Evolutionary conservation across 1,140 invertebrate species (phyloP), one percentile per base, ranked within the genome.

Genomic region (Pteromalus puparum): DNA sequence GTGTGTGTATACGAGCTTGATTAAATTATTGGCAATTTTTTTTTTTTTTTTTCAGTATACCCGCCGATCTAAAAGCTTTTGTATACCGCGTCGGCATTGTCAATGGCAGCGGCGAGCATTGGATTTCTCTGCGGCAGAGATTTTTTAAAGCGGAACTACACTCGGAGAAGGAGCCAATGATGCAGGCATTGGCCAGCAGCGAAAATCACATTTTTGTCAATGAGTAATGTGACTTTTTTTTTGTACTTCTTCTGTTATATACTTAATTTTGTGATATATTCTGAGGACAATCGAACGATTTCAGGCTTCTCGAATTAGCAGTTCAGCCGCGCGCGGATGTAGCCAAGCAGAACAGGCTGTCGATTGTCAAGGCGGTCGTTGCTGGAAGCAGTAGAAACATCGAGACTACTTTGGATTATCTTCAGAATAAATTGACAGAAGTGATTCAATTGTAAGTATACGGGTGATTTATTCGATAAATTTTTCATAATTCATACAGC

Each of bases 271-370:
- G 5, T 26, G 13, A 10, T 4, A 26, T 68, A 24, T 26, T 68
- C 26, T 68, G 30, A 34, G n/a, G n/a, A n/a, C n/a, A n/a, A n/a
- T n/a, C 30, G 30, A 34, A 34, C 18, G 70, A 53, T 75, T 74
- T 30, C 73, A 90, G 89, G 53, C 88, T 86, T 73, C 81, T 90
- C 4, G 81, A 88, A 53, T 53, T 78, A 12, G 81, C 88, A 1
- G 79, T 90, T 78, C 28, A 72, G 12, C 26, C 48, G 18, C 34
- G 75, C 18, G 13, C 53, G 15, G 74, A 74, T 85, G 75, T 91
- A 15, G 89, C 90, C 1, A 92, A 90, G 48, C 93, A 93, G 80
- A 92, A 93, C 80, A 89, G 89, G 7, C 76, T 87, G 0, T 84
- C 87, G 4, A 91, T 93, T 38, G 86, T 93, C 34, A 84, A 87